Base-by-base conservation (phyloP, 2,113 vertebrate genomes). In the Limanda limanda region DNA sequence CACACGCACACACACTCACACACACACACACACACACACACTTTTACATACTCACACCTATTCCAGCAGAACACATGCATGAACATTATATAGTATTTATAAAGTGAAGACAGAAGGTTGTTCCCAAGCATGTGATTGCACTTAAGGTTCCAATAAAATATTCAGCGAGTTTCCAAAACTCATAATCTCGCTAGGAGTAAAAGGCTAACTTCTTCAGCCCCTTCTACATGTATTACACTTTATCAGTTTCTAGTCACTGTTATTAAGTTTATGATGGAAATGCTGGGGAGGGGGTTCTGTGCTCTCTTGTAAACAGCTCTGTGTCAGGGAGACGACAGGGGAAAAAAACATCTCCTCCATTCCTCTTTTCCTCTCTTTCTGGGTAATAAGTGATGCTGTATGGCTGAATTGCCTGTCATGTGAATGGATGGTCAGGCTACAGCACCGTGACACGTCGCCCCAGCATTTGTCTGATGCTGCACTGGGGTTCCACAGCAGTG, bases 51-150 rank as follows among this genome's bases (percentile, higher is more conserved):
- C 69, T 37, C 71, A 65, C 25, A 56, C 72, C 62, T 8, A 42
- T 17, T 57, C 21, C 74, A 23, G 18, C 37, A 65, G 76, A 81
- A 37, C 70, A 78, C 1, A 2, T 76, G 76, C 76, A 57, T 47
- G 60, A 63, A 13, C 58, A 27, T 82, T 35, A 86, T 90, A 31
- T 74, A 86, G 83, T 85, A 89, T 92, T 89, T 72, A 90, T 87
- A 68, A 65, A 83, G 78, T 63, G 2, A 31, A 40, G 61, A 57
- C 64, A 73, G 60, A 37, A 52, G 15, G 62, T 68, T 40, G 57
- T 68, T 86, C 45, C 13, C n/a, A 37, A 70, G 65, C 63, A 82
- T 74, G 68, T 25, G 47, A 14, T 61, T 78, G 64, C 57, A 74
- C 55, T 81, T 80, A 17, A 25, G 51, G 20, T 20, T 54, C 1